phyloP scores from a whole-genome alignment of 2,888 invertebrate genomes.

The Bembecia ichneumoniformis region DNA sequence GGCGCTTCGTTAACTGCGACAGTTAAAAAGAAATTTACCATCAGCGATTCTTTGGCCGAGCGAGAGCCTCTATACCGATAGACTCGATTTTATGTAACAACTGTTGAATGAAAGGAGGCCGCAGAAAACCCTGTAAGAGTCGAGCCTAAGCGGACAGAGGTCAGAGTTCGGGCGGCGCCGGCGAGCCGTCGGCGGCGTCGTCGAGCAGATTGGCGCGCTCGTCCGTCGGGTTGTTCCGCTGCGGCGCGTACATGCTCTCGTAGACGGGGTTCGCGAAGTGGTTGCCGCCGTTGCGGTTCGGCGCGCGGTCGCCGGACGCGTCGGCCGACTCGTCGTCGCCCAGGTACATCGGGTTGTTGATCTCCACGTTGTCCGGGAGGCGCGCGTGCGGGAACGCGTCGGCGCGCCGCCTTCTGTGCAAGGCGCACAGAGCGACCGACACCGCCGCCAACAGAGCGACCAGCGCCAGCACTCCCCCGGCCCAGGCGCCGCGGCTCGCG shows the following conservation, averaged over 20 bases:
- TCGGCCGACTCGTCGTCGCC: constrained; percentile 75
- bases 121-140: too few relatives aligned
- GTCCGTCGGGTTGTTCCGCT: constrained; percentile 32
- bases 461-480: constrained; percentile 31
- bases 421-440: constrained; percentile 31
- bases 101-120: too few relatives aligned
- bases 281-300: constrained; percentile 60
- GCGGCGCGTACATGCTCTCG: constrained; percentile 81
- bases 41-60: too few relatives aligned
- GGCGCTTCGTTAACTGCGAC: too few relatives aligned
- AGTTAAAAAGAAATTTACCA: too few relatives aligned
- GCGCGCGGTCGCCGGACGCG: constrained; percentile 23
- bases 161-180: constrained; percentile 30
- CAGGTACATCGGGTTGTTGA: constrained; percentile 89
- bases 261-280: constrained; percentile 91
- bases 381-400: constrained; percentile 84
- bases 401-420: constrained; percentile 56
- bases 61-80: too few relatives aligned
- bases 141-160: too few relatives aligned
- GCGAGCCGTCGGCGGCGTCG: constrained; percentile 19
- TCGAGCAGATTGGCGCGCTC: constrained; percentile 35
- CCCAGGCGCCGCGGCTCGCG: constrained; percentile 26
- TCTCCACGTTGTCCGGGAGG: constrained; percentile 87
- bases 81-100: too few relatives aligned
- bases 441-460: constrained; percentile 31